Evolutionary conservation across 2,888 invertebrate genomes (phyloP).

Genomic region (Lasioglossum malachurum): DNA sequence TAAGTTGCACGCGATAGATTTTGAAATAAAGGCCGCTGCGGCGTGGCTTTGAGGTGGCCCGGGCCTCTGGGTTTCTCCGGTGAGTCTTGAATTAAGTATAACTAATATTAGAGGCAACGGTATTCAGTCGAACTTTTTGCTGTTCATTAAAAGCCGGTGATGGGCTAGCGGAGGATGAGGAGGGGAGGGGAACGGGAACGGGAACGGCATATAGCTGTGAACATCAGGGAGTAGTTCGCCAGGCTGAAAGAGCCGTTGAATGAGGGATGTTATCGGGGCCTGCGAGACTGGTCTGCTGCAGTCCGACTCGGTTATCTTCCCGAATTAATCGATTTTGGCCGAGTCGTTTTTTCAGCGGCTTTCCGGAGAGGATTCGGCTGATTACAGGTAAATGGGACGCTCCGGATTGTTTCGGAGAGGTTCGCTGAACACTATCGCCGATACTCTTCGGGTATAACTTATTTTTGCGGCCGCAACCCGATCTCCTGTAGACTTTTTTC

Average conservation of each 20-base stretch:
- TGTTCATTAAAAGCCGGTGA: constrained; percentile 82
- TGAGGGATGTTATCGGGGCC: constrained; percentile 75
- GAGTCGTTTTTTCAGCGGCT: constrained; percentile 38
- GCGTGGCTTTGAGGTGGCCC: constrained; percentile 45
- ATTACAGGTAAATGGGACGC: constrained; percentile 48
- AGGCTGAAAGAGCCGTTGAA: constrained; percentile 74
- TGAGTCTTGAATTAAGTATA: constrained; percentile 83
- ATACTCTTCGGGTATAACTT: constrained; percentile 8
- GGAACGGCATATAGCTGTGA: constrained; percentile 29
- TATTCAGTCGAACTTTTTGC: constrained; percentile 82
- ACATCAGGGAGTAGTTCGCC: constrained; percentile 51
- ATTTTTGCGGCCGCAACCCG: constrained; percentile 7
- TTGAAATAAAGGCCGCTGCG: constrained; percentile 61
- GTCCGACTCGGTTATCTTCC: constrained; percentile 35
- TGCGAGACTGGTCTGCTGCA: constrained; percentile 41
- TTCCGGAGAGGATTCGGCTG: constrained; percentile 37
- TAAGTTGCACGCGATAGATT: constrained; percentile 79
- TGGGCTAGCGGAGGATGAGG: not conserved
- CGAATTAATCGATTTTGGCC: constrained; percentile 51
- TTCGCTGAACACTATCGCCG: constrained; percentile 27
- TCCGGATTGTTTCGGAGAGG: constrained; percentile 29
- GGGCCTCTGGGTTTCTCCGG: not conserved
- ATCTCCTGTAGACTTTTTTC: not conserved
- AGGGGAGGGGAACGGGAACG: not conserved
- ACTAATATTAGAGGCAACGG: constrained; percentile 80